phyloP scores from a whole-genome alignment of 2,113 vertebrate species.

The Cariama cristata region DNA sequence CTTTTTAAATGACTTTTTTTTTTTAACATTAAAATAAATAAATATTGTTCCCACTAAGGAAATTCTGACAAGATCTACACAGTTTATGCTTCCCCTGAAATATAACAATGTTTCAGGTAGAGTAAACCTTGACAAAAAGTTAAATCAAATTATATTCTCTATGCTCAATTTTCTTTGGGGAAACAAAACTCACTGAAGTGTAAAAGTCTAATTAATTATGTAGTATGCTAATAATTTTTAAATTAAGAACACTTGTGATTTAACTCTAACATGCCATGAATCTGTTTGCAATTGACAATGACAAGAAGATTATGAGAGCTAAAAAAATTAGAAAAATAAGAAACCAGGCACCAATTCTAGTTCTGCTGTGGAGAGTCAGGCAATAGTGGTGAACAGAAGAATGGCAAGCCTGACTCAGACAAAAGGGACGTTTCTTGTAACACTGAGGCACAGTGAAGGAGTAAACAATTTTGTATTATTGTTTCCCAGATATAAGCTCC shows the following conservation, averaged over 20 bases:
- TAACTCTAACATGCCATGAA: constrained; percentile 62
- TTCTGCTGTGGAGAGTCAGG: neutral
- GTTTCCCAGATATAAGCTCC: neutral
- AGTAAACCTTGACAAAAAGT: constrained; percentile 80
- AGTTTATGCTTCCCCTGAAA: constrained; percentile 66
- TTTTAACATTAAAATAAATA: constrained; percentile 8
- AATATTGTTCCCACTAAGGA: neutral
- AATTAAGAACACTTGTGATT: constrained; percentile 78
- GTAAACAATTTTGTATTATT: neutral
- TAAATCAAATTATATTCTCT: constrained; percentile 82
- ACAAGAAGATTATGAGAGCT: constrained; percentile 36
- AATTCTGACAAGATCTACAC: constrained; percentile 51
- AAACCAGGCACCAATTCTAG: neutral
- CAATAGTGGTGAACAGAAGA: neutral
- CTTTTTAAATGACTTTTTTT: neutral
- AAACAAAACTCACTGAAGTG: constrained; percentile 74
- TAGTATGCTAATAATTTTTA: constrained; percentile 80
- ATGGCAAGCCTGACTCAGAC: neutral
- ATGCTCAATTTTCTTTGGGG: constrained; percentile 78
- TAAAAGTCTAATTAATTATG: constrained; percentile 85
- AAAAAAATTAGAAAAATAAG: constrained; percentile 22
- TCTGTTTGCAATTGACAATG: constrained; percentile 53
- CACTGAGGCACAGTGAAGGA: neutral
- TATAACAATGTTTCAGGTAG: constrained; percentile 76
- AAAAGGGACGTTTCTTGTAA: neutral